These are phyloP conservation scores for Gobio occitaniae DNA, from an alignment of 2,797 vertebrate genomes.

Conservation along the genomic window DNA sequence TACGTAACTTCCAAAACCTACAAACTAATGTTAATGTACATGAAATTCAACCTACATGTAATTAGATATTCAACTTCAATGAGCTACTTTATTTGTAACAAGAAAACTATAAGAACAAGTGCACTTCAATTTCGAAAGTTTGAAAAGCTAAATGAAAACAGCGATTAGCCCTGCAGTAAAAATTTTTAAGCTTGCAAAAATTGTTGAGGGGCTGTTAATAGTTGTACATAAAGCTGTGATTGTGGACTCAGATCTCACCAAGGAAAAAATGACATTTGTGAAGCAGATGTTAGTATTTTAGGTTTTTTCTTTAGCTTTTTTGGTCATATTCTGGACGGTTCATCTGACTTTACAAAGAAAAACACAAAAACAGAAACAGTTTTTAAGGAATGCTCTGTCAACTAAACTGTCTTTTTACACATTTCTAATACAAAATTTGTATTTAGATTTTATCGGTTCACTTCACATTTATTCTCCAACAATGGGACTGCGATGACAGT, in stretches of 20 bases:
- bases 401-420: background rate
- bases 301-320: slow-evolving; percentile 34
- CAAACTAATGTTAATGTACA: slow-evolving; percentile 65
- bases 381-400: background rate
- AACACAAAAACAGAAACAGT: slow-evolving; percentile 61
- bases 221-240: slow-evolving; percentile 62
- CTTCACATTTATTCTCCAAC: background rate
- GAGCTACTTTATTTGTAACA: slow-evolving; percentile 50
- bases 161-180: slow-evolving; percentile 44
- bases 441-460: background rate
- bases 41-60: slow-evolving; percentile 51
- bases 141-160: slow-evolving; percentile 33
- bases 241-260: slow-evolving; percentile 61
- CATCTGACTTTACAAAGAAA: slow-evolving; percentile 52
- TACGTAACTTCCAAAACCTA: slow-evolving; percentile 58
- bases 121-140: background rate
- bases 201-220: slow-evolving; percentile 66
- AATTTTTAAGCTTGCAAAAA: slow-evolving; percentile 54
- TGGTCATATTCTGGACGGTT: slow-evolving; percentile 63
- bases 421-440: background rate
- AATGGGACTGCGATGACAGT: background rate
- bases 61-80: slow-evolving; percentile 42
- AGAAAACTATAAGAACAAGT: background rate
- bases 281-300: slow-evolving; percentile 75
- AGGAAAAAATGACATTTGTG: slow-evolving; percentile 70